Evolutionary conservation across 2,797 vertebrate species (phyloP), one percentile per base, ranked within the genome.

Genomic region (Chaetodon trifasciatus): DNA sequence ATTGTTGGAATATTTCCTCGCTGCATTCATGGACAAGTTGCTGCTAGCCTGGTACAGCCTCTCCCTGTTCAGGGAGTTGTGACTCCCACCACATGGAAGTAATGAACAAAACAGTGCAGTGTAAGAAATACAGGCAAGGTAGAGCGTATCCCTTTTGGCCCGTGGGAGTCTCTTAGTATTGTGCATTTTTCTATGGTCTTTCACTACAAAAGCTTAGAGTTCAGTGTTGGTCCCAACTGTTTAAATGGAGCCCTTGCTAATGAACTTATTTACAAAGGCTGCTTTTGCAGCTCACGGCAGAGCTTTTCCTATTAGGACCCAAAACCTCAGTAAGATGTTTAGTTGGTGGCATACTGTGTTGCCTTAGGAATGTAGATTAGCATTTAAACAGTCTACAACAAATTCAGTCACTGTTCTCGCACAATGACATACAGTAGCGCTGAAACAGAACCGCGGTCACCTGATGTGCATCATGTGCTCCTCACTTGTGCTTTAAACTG

Each of bases 391-490:
- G 74, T 53, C 57, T 71, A 32, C 50, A 67, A 47, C 69, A 19
- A 61, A n/a, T 70, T 70, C 60, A 78, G 40, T 37, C 74, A 42
- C 24, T 75, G 62, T 55, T 68, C 73, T 84, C 23, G 2, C 85
- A 88, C 84, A 84, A 78, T 82, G 84, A 60, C 77, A 65, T 70
- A 72, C 88, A 86, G 79, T 83, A 65, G 57, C 42, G 55, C 64
- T 81, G 83, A 80, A 87, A 85, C 79, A 82, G 50, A 83, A 70
- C 67, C 79, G 28, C 37, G 3, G 76, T 89, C 87, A 89, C 86
- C 88, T 93, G 92, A 91, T 76, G 67, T 19, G 50, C 64, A 82
- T 90, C 91, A 90, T 85, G 84, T 91, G 91, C 80, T 74, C 79
- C 76, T 81, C 70, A 66, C 85, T 86, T 81, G 74, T 83, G 64